Evolutionary conservation across 2,797 vertebrate species (phyloP).

Genomic region (Melanotaenia boesemani): DNA sequence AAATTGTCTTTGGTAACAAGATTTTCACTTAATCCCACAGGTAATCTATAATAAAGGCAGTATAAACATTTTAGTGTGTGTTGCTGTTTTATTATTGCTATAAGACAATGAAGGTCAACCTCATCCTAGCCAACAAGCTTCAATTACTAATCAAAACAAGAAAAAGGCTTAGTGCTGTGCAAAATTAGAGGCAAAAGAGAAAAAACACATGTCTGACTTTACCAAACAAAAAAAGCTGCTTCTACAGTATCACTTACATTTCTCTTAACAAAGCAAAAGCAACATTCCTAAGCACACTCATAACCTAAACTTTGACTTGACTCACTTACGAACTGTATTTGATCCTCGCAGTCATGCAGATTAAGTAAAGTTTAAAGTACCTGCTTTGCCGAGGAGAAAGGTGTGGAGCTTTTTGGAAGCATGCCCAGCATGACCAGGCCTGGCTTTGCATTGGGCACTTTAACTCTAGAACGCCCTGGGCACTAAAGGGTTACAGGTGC

Average conservation of each 20-base stretch:
- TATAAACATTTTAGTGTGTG: not conserved
- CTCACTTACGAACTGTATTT: constrained; percentile 28
- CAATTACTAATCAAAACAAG: not conserved
- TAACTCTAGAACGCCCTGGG: constrained; percentile 80
- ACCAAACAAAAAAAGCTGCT: not conserved
- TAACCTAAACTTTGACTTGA: constrained; percentile 13
- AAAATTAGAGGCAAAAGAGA: constrained; percentile 7
- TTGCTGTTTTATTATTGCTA: constrained; percentile 1
- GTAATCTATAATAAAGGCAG: not conserved
- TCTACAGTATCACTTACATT: constrained; percentile 2
- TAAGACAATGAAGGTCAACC: not conserved
- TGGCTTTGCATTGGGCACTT: constrained; percentile 62
- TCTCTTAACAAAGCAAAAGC: constrained; percentile 35
- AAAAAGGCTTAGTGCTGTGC: not conserved
- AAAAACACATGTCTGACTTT: not conserved
- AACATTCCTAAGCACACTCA: constrained; percentile 41
- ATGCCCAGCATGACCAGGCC: constrained; percentile 49
- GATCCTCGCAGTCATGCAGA: constrained; percentile 68
- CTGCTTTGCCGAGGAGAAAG: constrained; percentile 64
- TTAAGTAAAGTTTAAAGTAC: constrained; percentile 75
- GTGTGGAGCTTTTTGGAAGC: constrained; percentile 45
- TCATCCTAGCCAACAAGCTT: not conserved
- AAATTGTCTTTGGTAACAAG: not conserved
- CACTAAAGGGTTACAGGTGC: constrained; percentile 87
- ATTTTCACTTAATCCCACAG: not conserved